phyloP scores from a whole-genome alignment of 2,888 invertebrate genomes.

The Ophonus ardosiacus region DNA sequence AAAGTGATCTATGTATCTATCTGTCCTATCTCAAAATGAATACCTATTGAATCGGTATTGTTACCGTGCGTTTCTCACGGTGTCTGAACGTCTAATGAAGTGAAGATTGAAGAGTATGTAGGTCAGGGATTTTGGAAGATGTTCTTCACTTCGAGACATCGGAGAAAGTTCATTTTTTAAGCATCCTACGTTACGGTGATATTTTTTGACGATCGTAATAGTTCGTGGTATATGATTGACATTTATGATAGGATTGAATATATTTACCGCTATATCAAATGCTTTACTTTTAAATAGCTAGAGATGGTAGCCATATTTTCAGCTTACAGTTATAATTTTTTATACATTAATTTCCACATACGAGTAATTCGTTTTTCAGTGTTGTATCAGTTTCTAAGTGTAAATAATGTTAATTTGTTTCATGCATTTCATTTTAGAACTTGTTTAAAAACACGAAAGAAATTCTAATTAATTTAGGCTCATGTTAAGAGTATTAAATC shows the following conservation, averaged over 20 bases:
- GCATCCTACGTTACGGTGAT: not conserved
- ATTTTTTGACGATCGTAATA: not conserved
- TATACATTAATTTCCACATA: too few species aligned
- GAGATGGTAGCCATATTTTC: too few species aligned
- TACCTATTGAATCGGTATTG: not conserved
- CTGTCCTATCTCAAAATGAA: not conserved
- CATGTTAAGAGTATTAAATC: too few species aligned
- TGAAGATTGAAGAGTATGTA: conserved; percentile 15
- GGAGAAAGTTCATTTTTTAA: conserved; percentile 3
- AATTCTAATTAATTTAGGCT: too few species aligned
- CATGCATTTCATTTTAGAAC: too few species aligned
- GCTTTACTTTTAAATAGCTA: too few species aligned
- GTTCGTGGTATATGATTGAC: not conserved
- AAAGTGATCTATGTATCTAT: too few species aligned
- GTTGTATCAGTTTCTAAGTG: too few species aligned
- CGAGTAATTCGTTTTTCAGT: too few species aligned
- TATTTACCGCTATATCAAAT: not conserved
- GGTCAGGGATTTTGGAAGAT: conserved; percentile 34
- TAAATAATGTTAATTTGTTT: too few species aligned
- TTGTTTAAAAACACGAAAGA: too few species aligned
- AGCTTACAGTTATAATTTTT: too few species aligned
- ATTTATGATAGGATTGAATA: not conserved
- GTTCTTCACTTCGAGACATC: not conserved
- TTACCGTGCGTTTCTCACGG: not conserved
- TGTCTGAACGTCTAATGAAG: not conserved